Evolutionary conservation across 2,113 vertebrate genomes (phyloP).

Genomic region (Mesocricetus auratus): DNA sequence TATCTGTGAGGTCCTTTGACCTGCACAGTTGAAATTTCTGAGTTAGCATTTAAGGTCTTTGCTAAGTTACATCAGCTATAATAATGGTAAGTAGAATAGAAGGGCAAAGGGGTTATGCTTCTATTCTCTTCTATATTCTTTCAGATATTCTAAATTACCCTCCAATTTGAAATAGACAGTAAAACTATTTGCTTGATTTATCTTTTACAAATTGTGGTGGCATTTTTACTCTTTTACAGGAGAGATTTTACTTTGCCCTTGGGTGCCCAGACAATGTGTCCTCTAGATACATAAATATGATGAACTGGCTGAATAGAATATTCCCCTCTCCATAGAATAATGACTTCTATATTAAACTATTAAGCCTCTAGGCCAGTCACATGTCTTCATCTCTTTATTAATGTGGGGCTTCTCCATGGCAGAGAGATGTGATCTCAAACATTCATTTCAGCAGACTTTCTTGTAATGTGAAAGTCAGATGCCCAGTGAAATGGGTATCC

Average conservation of each 20-base stretch:
- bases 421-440: constrained; percentile 47
- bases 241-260: constrained; percentile 75
- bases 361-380: constrained; percentile 71
- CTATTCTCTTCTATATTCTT: constrained; percentile 20
- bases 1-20: not conserved
- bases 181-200: constrained; percentile 78
- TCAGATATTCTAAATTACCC: constrained; percentile 70
- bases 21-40: not conserved
- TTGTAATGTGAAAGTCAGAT: not conserved
- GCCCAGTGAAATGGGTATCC: not conserved
- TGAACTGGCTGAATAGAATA: constrained; percentile 67
- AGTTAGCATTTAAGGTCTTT: constrained; percentile 25
- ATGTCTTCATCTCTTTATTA: constrained; percentile 71
- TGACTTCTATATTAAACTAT: constrained; percentile 76
- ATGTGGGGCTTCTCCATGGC: constrained; percentile 38
- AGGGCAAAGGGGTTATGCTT: constrained; percentile 55
- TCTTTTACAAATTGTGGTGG: constrained; percentile 73
- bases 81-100: not conserved
- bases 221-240: constrained; percentile 74
- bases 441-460: constrained; percentile 33
- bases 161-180: constrained; percentile 65
- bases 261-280: constrained; percentile 76
- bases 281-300: constrained; percentile 80
- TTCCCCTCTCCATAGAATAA: constrained; percentile 75
- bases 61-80: not conserved